Base-by-base conservation (phyloP, 23 tunicate species). In the Phallusia fumigata region DNA sequence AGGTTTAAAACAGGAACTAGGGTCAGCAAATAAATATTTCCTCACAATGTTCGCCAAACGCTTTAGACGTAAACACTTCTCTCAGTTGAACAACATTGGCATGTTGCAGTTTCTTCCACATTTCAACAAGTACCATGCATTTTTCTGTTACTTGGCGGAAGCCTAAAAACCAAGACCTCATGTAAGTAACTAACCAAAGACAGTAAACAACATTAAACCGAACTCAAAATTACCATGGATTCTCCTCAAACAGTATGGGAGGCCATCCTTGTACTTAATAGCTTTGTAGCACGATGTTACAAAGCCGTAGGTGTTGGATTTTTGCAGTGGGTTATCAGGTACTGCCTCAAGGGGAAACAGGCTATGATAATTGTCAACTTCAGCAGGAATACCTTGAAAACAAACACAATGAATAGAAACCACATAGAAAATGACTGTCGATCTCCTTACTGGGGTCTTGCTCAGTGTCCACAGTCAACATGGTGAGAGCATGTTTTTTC, bases 21-120 rank as follows among this genome's bases (percentile, higher is more conserved):
- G 28, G 13, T 21, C 3, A 3, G 28, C 15, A 6, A 58, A 58
- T 1, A 58, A 58, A 58, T 58, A 16, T 28, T 15, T 31, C 69
- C 98, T 83, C 76, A 94, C 98, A 94, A 78, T 86, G 93, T 83
- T 94, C 98, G 18, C 98, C 98, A 78, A 94, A 94, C 28, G 95
- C 99, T 73, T 96, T 96, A 34, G 96, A 82, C 5, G 99, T 91
- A 58, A 96, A 96, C 21, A 91, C 93, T 74, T 91, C 96, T 24
- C 96, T 75, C 32, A 96, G 83, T 36, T 78, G 91, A 73, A 96
- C 99, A 31, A 96, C 84, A 47, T 91, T 96, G 13, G 90, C 88
- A 35, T 91, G 93, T 64, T 91, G 93, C 47, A 96, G 44, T 50
- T 85, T 85, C 87, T 91, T 90, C 99, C 99, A 96, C 96, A 85